Evolutionary conservation across 2,113 vertebrate species (phyloP).

Genomic region (Rhabdornis inornatus): DNA sequence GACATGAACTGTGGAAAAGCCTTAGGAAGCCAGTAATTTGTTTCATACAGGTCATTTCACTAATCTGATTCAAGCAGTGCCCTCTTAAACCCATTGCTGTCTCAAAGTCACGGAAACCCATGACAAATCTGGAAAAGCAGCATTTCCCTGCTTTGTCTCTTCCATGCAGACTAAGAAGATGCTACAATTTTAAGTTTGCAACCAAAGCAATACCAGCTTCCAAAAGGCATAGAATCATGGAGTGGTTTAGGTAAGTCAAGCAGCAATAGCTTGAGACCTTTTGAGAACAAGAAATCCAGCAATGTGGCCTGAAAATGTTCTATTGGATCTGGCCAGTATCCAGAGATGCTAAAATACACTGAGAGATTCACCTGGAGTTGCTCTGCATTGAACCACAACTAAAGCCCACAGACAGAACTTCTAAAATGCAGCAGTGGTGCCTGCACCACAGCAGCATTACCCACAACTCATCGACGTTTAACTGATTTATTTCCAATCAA

Average conservation of each 20-base stretch:
- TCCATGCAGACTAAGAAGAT: accelerated
- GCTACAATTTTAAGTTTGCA: not conserved
- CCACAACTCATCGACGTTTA: not conserved
- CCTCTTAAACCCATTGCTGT: not conserved
- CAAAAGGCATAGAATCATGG: not conserved
- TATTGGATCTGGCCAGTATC: not conserved
- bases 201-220: not conserved
- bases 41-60: not conserved
- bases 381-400: not conserved
- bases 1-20: not conserved
- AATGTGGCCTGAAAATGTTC: accelerated
- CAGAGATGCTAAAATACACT: not conserved
- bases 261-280: not conserved
- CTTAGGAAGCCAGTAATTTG: not conserved
- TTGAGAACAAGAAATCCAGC: not conserved
- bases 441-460: not conserved
- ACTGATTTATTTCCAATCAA: not conserved
- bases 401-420: not conserved
- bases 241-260: not conserved
- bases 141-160: not conserved
- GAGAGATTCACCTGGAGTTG: not conserved
- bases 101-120: not conserved
- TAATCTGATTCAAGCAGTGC: not conserved
- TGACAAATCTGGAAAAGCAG: not conserved
- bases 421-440: not conserved